Conservation (phyloP, 1,140 invertebrate species). For the Drosophila albomicans region DNA sequence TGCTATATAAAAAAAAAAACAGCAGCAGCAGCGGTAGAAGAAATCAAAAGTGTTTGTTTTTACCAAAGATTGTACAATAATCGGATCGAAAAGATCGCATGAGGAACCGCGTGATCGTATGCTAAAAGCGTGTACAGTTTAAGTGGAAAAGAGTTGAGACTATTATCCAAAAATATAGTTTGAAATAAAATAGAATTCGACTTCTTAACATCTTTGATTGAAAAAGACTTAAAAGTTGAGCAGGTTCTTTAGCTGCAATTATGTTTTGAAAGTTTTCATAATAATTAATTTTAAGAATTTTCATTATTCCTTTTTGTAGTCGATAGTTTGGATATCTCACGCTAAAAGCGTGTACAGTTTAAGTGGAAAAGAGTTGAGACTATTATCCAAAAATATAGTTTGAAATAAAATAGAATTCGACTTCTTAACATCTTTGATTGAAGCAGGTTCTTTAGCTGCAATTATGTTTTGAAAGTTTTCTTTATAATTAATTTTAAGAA, state of each 20-base stretch:
- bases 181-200: background rate
- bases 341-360: background rate
- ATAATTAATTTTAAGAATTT: too few species aligned
- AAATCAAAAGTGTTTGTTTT: conserved; percentile 30
- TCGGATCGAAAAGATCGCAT: conserved; percentile 5
- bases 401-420: background rate
- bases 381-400: background rate
- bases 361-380: background rate
- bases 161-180: background rate
- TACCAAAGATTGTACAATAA: background rate
- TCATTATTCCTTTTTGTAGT: background rate
- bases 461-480: background rate
- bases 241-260: background rate
- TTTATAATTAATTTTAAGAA: too few species aligned
- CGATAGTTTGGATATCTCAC: background rate
- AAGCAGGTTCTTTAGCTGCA: background rate
- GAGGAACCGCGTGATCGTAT: conserved; percentile 1
- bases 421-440: background rate
- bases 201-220: background rate
- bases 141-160: background rate
- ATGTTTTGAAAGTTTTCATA: background rate
- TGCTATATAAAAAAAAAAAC: conserved; percentile 11
- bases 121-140: background rate
- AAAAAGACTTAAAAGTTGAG: too few species aligned
- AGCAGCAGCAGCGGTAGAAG: conserved; percentile 1